Conservation (phyloP, 1,140 invertebrate species). For the Zelostemma sp. region DNA sequence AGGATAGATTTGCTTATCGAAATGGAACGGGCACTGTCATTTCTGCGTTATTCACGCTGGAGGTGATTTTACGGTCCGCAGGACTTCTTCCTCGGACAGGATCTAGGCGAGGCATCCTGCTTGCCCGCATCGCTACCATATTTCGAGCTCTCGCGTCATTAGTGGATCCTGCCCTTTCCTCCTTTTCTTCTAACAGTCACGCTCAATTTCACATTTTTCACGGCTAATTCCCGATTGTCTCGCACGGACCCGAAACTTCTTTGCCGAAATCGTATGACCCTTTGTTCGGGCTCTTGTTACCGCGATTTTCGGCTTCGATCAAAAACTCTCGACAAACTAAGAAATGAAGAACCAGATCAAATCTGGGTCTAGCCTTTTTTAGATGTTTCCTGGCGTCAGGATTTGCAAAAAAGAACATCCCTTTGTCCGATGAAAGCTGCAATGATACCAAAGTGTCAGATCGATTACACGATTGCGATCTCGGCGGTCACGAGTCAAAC, state of each 20-base stretch:
- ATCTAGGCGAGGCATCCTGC: constrained; percentile 68
- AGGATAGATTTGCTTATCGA: constrained; percentile 15
- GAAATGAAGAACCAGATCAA: no score
- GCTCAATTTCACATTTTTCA: constrained; percentile 40
- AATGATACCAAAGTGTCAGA: constrained; percentile 24
- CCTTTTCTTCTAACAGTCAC: constrained; percentile 34
- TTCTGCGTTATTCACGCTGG: constrained; percentile 46
- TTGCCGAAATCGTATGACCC: constrained; percentile 1
- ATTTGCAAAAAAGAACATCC: no score
- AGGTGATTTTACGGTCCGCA: constrained; percentile 67
- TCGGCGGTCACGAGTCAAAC: constrained; percentile 11
- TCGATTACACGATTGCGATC: constrained; percentile 44
- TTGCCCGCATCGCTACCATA: constrained; percentile 30
- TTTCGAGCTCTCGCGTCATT: constrained; percentile 19
- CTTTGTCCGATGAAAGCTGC: not conserved
- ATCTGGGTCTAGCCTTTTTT: not conserved
- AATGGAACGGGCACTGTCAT: constrained; percentile 49
- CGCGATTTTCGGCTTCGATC: no score
- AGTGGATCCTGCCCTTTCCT: no score
- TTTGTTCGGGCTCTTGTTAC: not conserved
- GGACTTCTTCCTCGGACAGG: constrained; percentile 59
- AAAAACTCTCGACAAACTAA: no score
- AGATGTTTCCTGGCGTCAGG: no score
- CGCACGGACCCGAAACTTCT: constrained; percentile 19
- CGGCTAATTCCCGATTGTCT: constrained; percentile 34